Percentiles rank a stretch among this genome's conserved stretches.
Evolutionary conservation across 2,888 invertebrate species (phyloP).

Genomic region (Tridacna crocea): DNA sequence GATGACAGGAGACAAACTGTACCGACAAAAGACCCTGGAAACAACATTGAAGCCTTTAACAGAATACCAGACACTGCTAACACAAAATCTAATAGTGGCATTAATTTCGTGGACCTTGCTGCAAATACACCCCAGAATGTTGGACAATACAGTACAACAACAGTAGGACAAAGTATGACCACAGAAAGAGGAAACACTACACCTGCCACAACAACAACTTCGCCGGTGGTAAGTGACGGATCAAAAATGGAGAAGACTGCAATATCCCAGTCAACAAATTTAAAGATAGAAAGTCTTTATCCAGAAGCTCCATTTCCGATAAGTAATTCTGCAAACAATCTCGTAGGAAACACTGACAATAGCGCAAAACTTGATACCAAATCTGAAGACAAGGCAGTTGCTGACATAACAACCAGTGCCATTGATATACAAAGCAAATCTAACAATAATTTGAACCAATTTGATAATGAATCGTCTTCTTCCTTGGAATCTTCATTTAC

Average conservation of each 20-base stretch:
- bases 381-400: background rate
- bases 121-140: constrained; percentile 16
- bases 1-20: background rate
- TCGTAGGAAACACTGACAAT: background rate
- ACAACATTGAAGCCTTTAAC: background rate
- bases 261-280: background rate
- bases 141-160: constrained; percentile 18
- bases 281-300: constrained; percentile 19
- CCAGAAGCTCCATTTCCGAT: constrained; percentile 16
- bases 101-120: constrained; percentile 1
- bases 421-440: background rate
- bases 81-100: background rate
- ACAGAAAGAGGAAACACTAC: background rate
- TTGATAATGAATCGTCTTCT: too few relatives aligned
- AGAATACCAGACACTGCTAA: background rate
- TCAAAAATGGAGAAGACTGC: background rate
- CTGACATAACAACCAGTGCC: background rate
- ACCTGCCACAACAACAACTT: background rate
- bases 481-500: too few relatives aligned
- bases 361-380: background rate
- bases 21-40: background rate
- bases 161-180: background rate
- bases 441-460: too few relatives aligned
- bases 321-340: background rate
- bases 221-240: background rate